Percentiles rank a stretch among this genome's conserved stretches.
Evolutionary conservation across 2,113 vertebrate species (phyloP).

Genomic region (Scalopus aquaticus): DNA sequence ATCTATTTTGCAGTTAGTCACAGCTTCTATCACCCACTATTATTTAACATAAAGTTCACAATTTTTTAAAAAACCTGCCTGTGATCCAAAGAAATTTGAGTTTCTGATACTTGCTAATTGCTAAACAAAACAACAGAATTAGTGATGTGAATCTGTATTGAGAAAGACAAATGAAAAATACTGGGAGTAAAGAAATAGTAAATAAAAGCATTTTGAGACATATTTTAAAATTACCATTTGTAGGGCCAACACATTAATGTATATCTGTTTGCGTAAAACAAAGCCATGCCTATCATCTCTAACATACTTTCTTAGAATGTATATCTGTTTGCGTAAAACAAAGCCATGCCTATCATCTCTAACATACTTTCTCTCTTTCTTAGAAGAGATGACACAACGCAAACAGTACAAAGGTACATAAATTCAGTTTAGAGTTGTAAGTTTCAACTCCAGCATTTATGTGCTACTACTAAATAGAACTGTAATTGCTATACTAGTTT

Average conservation of each 20-base stretch:
- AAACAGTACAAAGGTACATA: slow-evolving; percentile 8
- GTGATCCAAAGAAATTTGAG: not conserved
- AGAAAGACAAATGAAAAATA: slow-evolving; percentile 42
- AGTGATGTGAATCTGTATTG: not conserved
- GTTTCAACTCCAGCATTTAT: slow-evolving; percentile 55
- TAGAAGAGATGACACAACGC: not conserved
- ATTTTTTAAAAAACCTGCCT: not conserved
- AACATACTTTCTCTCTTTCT: slow-evolving; percentile 56
- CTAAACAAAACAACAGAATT: not conserved
- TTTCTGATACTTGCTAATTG: not conserved
- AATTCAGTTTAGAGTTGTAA: slow-evolving; percentile 44
- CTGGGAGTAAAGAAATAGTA: not conserved
- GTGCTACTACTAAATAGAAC: slow-evolving; percentile 73
- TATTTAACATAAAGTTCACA: not conserved
- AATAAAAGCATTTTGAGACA: not conserved
- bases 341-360: slow-evolving; percentile 8
- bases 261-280: slow-evolving; percentile 2
- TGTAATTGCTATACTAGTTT: slow-evolving; percentile 67
- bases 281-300: slow-evolving; percentile 8
- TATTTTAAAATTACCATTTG: slow-evolving; percentile 27
- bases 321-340: slow-evolving; percentile 2
- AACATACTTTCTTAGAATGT: slow-evolving; percentile 43
- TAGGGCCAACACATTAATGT: not conserved
- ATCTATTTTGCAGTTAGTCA: not conserved
- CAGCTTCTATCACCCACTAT: not conserved